These are phyloP conservation scores for Neodiprion virginianus DNA, from an alignment of 1,140 invertebrate species.

Conservation along the genomic window DNA sequence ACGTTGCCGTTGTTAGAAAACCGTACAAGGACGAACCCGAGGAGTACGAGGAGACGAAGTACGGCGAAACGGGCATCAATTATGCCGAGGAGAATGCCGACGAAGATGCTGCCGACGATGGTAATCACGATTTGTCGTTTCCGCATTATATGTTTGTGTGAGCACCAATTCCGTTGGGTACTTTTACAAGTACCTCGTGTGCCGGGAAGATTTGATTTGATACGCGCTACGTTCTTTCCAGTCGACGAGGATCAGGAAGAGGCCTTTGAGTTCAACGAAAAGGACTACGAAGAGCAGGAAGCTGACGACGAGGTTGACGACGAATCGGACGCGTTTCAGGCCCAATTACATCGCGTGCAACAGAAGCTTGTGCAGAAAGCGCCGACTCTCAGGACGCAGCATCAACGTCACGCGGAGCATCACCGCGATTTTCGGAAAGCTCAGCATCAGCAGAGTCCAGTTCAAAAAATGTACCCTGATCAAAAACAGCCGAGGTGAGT, in stretches of 20 bases:
- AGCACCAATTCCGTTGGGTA: too few relatives aligned
- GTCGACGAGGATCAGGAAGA: conserved; percentile 33
- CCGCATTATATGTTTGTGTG: conserved; percentile 3
- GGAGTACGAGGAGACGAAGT: conserved; percentile 27
- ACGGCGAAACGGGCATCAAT: conserved; percentile 25
- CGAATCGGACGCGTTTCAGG: conserved; percentile 30
- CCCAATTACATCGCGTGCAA: conserved; percentile 9
- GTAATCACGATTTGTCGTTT: conserved; percentile 16
- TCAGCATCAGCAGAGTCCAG: background rate
- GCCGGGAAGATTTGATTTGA: background rate
- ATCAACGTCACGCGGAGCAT: conserved; percentile 15
- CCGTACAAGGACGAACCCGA: conserved; percentile 29
- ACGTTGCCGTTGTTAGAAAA: conserved; percentile 25
- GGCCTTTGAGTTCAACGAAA: conserved; percentile 17
- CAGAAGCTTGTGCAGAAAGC: background rate
- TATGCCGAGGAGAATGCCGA: conserved; percentile 32
- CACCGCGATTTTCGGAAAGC: conserved; percentile 24
- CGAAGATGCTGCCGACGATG: conserved; percentile 38
- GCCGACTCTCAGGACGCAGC: background rate
- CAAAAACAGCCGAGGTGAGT: background rate
- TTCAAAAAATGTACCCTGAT: conserved; percentile 1
- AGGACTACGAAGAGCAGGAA: conserved; percentile 40
- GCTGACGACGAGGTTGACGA: conserved; percentile 41
- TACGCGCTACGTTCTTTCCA: background rate
- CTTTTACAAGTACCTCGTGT: background rate